Base-by-base conservation (phyloP, 2,113 vertebrate species). In the Corythornis vintsioides region DNA sequence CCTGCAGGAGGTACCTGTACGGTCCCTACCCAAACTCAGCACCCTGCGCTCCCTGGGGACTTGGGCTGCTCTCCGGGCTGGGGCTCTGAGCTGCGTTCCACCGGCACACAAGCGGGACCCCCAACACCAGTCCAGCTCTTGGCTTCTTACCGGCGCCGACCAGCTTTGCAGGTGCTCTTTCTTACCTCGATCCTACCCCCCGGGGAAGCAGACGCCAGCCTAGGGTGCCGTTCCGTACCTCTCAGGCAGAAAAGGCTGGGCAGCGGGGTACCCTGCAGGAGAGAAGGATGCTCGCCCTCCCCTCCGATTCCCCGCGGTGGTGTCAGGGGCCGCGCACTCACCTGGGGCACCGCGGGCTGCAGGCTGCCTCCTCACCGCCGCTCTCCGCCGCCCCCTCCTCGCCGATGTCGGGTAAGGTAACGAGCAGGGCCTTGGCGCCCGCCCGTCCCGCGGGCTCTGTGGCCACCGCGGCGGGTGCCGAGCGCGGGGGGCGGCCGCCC, bases 341-440 rank as follows among this genome's bases (percentile, higher is more conserved):
- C 97, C 35, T 50, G 29, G 69, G 76, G 9, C 5, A 43, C 91
- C 8, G 79, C 10, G 38, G 25, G 35, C 47, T 10, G 40, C 72
- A 1, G n/a, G 55, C 28, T 2, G 56, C 35, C 21, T 94, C 91
- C 50, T 89, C 92, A 7, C 84, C 75, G 42, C 95, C 91, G 31
- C 66, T 55, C 57, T 86, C 97, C 0, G 83, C 90, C 24, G 80
- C 43, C 43, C 17, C 65, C 75, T 97, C 98, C 70, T 98, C 97
- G 5, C 97, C 97, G 53, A 97, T 95, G 90, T 83, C 96, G 1
- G 97, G 97, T 74, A 97, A 86, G 29, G 94, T 77, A 77, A 92
- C 17, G 28, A 91, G 93, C 74, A 83, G 69, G 56, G 45, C 80
- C 74, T 69, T 29, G 81, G 45, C 55, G 2, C 43, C 88, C 31